These are phyloP conservation scores for Agonopterix arenella DNA, from an alignment of 2,888 invertebrate genomes.

Conservation along the genomic window DNA sequence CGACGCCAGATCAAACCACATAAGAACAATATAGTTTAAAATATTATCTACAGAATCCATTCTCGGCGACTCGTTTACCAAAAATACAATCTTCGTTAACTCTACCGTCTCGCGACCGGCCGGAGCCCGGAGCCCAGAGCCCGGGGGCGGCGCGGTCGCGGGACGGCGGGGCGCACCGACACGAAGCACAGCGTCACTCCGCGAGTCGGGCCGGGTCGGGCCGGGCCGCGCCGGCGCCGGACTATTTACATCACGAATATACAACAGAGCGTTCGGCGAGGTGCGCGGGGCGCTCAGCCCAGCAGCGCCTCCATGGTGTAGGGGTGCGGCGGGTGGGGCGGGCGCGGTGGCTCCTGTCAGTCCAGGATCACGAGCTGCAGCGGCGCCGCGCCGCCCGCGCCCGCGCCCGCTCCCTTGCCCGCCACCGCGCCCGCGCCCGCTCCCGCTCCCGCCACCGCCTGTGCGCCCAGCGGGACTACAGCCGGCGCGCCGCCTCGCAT, in stretches of 20 bases:
- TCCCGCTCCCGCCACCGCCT: slow-evolving; percentile 77
- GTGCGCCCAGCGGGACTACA: slow-evolving; percentile 80
- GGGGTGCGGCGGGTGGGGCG: slow-evolving; percentile 70
- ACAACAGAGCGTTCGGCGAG: slow-evolving; percentile 25
- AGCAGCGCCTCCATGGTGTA: slow-evolving; percentile 82
- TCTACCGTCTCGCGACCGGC: slow-evolving; percentile 17
- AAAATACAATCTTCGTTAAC: slow-evolving; percentile 69
- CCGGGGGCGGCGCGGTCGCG: slow-evolving; percentile 13
- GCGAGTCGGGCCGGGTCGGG: slow-evolving; percentile 9
- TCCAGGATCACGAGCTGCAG: slow-evolving; percentile 85
- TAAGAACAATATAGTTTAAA: slow-evolving; percentile 75
- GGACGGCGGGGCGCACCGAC: slow-evolving; percentile 6
- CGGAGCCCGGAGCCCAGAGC: too few relatives aligned
- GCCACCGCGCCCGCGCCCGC: slow-evolving; percentile 73
- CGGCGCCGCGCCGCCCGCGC: slow-evolving; percentile 57
- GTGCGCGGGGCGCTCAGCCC: slow-evolving; percentile 64
- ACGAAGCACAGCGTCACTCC: slow-evolving; percentile 4
- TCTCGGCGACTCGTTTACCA: slow-evolving; percentile 73
- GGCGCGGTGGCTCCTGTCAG: slow-evolving; percentile 78
- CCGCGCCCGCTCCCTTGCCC: slow-evolving; percentile 83
- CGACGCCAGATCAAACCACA: slow-evolving; percentile 75
- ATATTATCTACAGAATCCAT: slow-evolving; percentile 76
- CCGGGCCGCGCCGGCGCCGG: slow-evolving; percentile 10
- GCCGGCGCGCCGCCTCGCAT: slow-evolving; percentile 78
- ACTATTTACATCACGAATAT: slow-evolving; percentile 58